Evolutionary conservation across 2,888 invertebrate genomes (phyloP).

Genomic region (Heliconius charithonia): DNA sequence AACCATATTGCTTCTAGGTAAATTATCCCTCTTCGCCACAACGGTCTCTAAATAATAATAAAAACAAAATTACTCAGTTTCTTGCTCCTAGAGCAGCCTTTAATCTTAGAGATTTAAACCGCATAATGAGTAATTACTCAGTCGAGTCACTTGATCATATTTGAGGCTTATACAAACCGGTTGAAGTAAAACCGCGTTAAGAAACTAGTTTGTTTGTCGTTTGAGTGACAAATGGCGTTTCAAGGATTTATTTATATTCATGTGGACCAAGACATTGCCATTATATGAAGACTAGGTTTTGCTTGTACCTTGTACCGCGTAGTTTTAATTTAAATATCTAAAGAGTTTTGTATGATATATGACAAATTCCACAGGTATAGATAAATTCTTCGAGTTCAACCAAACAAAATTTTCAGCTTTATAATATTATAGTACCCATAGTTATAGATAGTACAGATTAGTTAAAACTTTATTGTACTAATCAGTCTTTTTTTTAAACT

Average conservation of each 20-base stretch:
- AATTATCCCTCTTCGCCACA: background rate
- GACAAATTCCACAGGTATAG: too few species aligned
- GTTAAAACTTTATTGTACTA: too few species aligned
- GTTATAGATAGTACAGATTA: too few species aligned
- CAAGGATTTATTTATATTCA: constrained; percentile 53
- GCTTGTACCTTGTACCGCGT: background rate
- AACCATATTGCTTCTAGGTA: background rate
- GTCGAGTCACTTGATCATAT: constrained; percentile 33
- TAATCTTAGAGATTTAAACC: background rate
- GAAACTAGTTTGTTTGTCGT: constrained; percentile 45
- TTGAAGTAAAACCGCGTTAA: constrained; percentile 48
- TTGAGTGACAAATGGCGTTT: constrained; percentile 46
- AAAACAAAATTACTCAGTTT: background rate
- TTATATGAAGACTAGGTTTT: background rate
- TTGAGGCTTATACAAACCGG: constrained; percentile 47
- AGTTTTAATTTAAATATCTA: background rate
- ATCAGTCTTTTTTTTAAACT: too few species aligned
- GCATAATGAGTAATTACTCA: constrained; percentile 24
- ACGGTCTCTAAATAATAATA: background rate
- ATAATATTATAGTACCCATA: too few species aligned
- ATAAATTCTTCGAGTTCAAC: too few species aligned
- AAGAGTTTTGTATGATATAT: too few species aligned
- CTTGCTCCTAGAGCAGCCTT: background rate
- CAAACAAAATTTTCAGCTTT: too few species aligned
- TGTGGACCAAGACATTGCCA: constrained; percentile 42